phyloP scores from a whole-genome alignment of 2,888 invertebrate species.

The Megalurothrips usitatus region DNA sequence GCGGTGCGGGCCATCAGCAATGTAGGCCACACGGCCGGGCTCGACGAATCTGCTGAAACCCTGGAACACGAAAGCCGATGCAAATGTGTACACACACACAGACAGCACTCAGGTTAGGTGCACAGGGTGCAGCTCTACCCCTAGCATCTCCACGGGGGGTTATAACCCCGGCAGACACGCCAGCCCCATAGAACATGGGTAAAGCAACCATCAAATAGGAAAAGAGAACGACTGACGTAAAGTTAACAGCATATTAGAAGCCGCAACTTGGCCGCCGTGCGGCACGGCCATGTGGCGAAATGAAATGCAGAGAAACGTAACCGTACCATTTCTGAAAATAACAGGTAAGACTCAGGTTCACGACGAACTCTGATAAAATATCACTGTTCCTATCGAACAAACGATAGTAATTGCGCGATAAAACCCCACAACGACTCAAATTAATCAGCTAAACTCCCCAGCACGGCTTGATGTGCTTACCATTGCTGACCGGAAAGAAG shows the following conservation, averaged over 20 bases:
- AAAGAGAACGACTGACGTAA: not conserved
- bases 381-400: not conserved
- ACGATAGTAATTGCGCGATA: not conserved
- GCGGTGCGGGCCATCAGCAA: slow-evolving; percentile 82
- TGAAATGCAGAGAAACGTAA: not conserved
- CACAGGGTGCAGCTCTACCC: not conserved
- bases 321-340: not conserved
- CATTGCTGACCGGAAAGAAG: slow-evolving; percentile 19
- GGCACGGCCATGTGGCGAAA: slow-evolving; percentile 15
- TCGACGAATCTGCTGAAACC: slow-evolving; percentile 92
- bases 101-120: not conserved
- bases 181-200: not conserved
- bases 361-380: not conserved
- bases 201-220: not conserved
- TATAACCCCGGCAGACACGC: not conserved
- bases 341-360: not conserved
- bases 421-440: not conserved
- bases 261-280: not conserved
- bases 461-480: not conserved
- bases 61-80: slow-evolving; percentile 49
- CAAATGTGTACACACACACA: not conserved
- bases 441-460: not conserved
- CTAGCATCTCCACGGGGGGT: not conserved
- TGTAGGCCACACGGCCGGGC: slow-evolving; percentile 94
- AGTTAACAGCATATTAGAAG: not conserved